Percentiles rank a stretch among this genome's conserved stretches.
phyloP scores from a whole-genome alignment of 2,888 invertebrate species.

The Trypoxylon attenuatum region DNA sequence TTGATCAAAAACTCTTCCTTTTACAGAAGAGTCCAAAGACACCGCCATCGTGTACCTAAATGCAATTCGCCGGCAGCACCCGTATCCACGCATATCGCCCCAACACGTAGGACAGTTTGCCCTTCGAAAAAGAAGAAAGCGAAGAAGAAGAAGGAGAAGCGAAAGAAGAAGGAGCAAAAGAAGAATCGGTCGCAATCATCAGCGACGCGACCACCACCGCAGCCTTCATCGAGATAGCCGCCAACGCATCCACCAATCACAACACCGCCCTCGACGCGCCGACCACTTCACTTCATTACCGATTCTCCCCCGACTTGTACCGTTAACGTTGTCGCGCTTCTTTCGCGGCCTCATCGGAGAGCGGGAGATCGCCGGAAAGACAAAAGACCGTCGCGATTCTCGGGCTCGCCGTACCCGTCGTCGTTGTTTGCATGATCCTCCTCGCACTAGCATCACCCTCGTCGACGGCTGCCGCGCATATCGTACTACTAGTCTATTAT shows the following conservation, averaged over 20 bases:
- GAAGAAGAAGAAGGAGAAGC: conserved; percentile 9
- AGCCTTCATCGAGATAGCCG: conserved; percentile 6
- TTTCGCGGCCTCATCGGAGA: not conserved
- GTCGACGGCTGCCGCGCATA: not conserved
- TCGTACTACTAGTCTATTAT: conserved; percentile 3
- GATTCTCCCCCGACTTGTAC: not conserved
- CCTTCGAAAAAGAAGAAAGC: conserved; percentile 22
- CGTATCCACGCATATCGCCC: conserved; percentile 50
- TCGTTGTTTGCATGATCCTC: not conserved
- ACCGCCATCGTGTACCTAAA: conserved; percentile 51
- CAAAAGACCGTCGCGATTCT: too few relatives aligned
- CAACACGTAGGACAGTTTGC: conserved; percentile 34
- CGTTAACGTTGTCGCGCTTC: not conserved
- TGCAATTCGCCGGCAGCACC: conserved; percentile 49
- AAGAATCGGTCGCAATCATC: conserved; percentile 1
- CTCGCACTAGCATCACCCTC: conserved; percentile 5
- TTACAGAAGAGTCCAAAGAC: conserved; percentile 57
- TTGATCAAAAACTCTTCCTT: too few relatives aligned
- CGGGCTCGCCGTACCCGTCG: conserved; percentile 9
- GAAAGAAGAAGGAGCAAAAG: conserved; percentile 20
- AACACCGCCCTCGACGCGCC: not conserved
- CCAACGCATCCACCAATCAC: not conserved
- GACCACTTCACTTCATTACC: too few relatives aligned
- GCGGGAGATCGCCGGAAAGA: not conserved
- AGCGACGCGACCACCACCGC: not conserved